Evolutionary conservation across 2,113 vertebrate genomes (phyloP).

Genomic region (Triplophysa rosa): DNA sequence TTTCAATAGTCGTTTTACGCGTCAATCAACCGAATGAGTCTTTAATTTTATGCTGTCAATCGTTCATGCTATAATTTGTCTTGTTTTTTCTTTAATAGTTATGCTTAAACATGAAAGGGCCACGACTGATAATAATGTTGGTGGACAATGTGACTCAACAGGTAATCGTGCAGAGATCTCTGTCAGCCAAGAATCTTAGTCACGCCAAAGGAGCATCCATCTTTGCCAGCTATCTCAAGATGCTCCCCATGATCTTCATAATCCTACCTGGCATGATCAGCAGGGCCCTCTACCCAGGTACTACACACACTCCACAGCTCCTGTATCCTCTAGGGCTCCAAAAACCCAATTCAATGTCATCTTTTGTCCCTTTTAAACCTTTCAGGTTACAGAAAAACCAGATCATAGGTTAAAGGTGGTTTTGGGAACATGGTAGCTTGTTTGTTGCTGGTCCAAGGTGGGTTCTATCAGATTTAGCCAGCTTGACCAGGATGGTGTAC

Average conservation of each 20-base stretch:
- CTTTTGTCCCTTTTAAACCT: not conserved
- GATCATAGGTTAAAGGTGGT: not conserved
- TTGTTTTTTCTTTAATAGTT: not conserved
- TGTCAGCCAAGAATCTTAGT: conserved; percentile 87
- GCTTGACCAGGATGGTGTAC: not conserved
- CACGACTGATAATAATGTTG: not conserved
- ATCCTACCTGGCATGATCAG: conserved; percentile 93
- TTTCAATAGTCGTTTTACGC: not conserved
- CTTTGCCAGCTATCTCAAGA: conserved; percentile 88
- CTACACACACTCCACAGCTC: conserved; percentile 33
- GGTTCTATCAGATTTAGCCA: not conserved
- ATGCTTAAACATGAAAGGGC: not conserved
- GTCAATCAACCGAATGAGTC: not conserved
- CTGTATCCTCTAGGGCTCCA: conserved; percentile 24
- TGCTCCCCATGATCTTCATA: conserved; percentile 88
- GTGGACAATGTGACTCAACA: conserved; percentile 45
- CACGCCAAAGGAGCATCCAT: conserved; percentile 88
- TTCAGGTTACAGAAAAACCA: not conserved
- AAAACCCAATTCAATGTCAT: conserved; percentile 11
- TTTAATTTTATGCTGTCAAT: not conserved
- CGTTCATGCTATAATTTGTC: not conserved
- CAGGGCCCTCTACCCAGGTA: conserved; percentile 90
- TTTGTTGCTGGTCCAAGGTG: not conserved
- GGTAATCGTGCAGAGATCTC: conserved; percentile 89
- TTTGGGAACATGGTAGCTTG: not conserved